Base-by-base conservation (phyloP, 2,888 invertebrate species). In the Ochropacha duplaris region DNA sequence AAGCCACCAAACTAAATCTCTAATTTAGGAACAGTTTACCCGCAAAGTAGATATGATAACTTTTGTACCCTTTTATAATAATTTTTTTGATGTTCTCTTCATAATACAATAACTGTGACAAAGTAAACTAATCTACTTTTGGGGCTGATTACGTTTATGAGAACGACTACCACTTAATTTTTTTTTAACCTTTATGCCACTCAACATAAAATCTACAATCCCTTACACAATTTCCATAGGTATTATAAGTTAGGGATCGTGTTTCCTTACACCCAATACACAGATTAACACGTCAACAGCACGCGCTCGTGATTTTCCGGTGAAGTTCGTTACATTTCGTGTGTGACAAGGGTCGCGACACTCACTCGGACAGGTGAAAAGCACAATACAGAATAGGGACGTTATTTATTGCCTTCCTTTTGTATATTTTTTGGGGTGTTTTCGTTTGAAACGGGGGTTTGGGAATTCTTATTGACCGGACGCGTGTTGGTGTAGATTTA, bases 291-390 rank as follows among this genome's bases (percentile, higher is more conserved):
- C 44, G 44, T 44, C 44, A 44, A 44, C 44, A n/a, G 44, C 44
- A 44, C 16, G 44, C 44, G 44, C n/a, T 44, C 44, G 44, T 44
- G 44, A 44, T 44, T 44, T 44, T 44, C 44, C 44, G 44, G 8
- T n/a, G 44, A 9, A 6, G 16, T 44, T 44, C 44, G 44, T 44
- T 44, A 44, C 44, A 19, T 44, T 44, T 44, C 44, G 44, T 19
- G 44, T 44, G 44, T 44, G 44, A 44, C 44, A 44, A 9, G 44
- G 44, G 44, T 44, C 44, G 44, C 19, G 19, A 44, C 44, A 44
- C 19, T 44, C 44, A 44, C 44, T 44, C 44, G 44, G 44, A 44
- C 44, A 44, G 44, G 44, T 44, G 44, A 19, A 44, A 44, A 44
- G 19, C 44, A 44, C 44, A 44, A 44, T 44, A 44, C 19, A 19